Base-by-base conservation (phyloP, 1,140 invertebrate species). In the Musca vetustissima region DNA sequence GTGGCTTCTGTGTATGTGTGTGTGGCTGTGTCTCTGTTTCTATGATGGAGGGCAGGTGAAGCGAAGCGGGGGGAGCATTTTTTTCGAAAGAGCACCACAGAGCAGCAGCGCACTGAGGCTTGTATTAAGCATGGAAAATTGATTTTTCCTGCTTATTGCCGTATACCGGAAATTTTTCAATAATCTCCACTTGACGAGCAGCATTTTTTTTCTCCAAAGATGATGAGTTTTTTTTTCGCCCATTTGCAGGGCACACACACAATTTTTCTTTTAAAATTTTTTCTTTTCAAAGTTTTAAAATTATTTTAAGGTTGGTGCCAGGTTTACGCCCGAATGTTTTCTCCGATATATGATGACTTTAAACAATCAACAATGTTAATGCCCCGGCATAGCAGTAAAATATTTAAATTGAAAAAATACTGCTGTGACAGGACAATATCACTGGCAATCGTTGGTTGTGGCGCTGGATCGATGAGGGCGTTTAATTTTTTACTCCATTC, bases 351-450 rank as follows among this genome's bases (percentile, higher is more conserved):
- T 65, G 15, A 14, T 47, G 48, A 4, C 13, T 66, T 66, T 14
- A 14, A 22, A 74, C 75, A 72, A 75, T 74, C 74, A 77, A 82
- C 81, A 82, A 81, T 83, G 81, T 80, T 80, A 82, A 92, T 94
- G 92, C 92, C 92, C 92, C 87, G 90, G 86, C 86, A 88, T 91
- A 93, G 91, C 92, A 93, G 92, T 93, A 93, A 85, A 83, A 75
- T 83, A 84, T 78, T 70, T 50, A 80, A 64, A 66, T 65, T n/a
- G n/a, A 83, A 83, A 73, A 82, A 85, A 87, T 93, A 94, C 92
- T 94, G 92, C 92, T 94, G 92, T 94, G 92, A 93, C 92, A 93
- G 91, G 92, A 94, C 92, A 94, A 94, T 94, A 94, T 93, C 88
- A 90, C 85, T 87, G 89, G 79, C 79, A 78, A 84, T 77, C 85